Evolutionary conservation across 2,113 vertebrate species (phyloP), one percentile per base, ranked within the genome.

Genomic region (Tapirus terrestris): DNA sequence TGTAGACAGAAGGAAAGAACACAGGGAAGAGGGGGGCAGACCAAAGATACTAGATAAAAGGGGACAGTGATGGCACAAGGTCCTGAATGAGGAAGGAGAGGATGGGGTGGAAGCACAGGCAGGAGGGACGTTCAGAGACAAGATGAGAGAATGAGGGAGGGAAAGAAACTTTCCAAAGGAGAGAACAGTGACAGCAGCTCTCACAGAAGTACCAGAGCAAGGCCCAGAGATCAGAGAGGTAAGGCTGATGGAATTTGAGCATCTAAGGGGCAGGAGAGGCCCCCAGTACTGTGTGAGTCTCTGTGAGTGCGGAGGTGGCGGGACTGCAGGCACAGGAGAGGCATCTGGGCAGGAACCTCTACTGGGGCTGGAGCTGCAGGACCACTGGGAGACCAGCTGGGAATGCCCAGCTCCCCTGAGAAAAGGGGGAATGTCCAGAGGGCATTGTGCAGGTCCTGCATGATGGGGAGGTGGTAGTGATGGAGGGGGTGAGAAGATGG

Each of bases 221-320:
- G 60, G 88, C 72, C 43, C 36, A 25, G 73, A 65, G 36, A 11
- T 31, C 39, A 79, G 61, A 56, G 11, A 68, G 33, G 17, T 7
- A 31, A 53, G 58, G 75, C 10, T 21, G 51, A 31, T 10, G 45
- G 75, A n/a, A 20, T 39, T 1, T n/a, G 70, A 77, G 76, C 27
- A 20, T 5, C 17, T 21, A 23, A 63, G 25, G 65, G 21, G 45
- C 48, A 13, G 51, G 36, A 2, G 7, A 45, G 61, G 76, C 16
- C 39, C 65, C 51, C 51, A 18, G 51, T 8, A 61, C 8, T 5
- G 48, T 17, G 51, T 14, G 60, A 45, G 45, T 43, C 51, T 53
- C 21, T 43, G 36, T 16, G 48, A 5, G 21, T 11, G 0, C 29
- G 45, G 18, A 31, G 43, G 21, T 12, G 63, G 58, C 0, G 0